Evolutionary conservation across 2,888 invertebrate genomes (phyloP), one percentile per base, ranked within the genome.

Genomic region (Aporophyla lueneburgensis): DNA sequence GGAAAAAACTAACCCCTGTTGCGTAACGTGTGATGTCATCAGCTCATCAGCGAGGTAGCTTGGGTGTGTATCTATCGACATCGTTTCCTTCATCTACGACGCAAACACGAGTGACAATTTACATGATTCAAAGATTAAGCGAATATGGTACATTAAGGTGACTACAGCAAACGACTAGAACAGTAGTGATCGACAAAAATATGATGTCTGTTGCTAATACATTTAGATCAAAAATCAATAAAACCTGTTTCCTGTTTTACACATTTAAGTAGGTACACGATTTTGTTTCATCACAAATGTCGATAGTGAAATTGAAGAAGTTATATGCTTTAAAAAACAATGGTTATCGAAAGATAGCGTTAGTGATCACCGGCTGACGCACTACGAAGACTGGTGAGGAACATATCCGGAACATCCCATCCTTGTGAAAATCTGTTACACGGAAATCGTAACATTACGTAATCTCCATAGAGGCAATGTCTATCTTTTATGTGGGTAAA

Each of bases 11-110:
- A n/a, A 70, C 51, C 62, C 62, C 70, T 43, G 56, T 62, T 62
- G 40, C 54, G 61, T 76, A 67, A 53, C 59, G 24, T 59, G 33
- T 61, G 33, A 40, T 66, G 19, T 69, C 54, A 62, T 51, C 76
- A 62, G 58, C 33, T 5, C 59, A 12, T 43, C 5, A 56, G 58
- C 33, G 7, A 53, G 16, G 51, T 1, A 21, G 61, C 19, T 19
- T 51, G 54, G 33, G 67, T 56, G 61, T 67, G 67, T 61, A 33
- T 9, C 3, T 19, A 19, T 49, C 21, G 53, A 49, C 51, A 24
- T 68, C 5, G 21, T 76, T 66, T 62, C 12, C 54, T n/a, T n/a
- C 33, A 19, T 56, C 7, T 62, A 33, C 16, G 1, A 14, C 6
- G 24, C 46, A 59, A 24, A 61, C 43, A 59, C 24, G 2, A 2